Evolutionary conservation across 2,797 vertebrate genomes (phyloP), one percentile per base, ranked within the genome.

Genomic region (Xiphorhynchus erythropygius): DNA sequence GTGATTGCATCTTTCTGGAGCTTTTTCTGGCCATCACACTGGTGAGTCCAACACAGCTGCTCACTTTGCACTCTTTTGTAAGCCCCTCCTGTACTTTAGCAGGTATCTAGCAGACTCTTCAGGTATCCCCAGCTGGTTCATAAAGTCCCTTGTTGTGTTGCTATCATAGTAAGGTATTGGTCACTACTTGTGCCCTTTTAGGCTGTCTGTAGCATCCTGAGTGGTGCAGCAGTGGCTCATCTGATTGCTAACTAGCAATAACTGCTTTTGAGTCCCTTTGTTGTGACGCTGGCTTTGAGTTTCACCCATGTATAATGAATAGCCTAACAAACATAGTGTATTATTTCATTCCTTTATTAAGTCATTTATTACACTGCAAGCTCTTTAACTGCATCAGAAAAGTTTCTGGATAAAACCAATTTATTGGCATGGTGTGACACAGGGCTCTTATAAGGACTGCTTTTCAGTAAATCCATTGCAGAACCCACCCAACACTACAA

Each of bases 311-410:
- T 46, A 59, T 75, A 92, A 94, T 53, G 62, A 91, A 68, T 22
- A 90, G 42, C 28, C 81, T 79, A 71, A 79, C 69, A 90, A 86
- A 73, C 28, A 82, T 0, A 32, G 9, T 11, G 3, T 25, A 79
- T 80, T 81, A 64, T 57, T 90, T 78, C 4, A 79, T 76, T 39
- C 59, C 65, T 94, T 90, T 92, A 92, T 90, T 84, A 93, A 82
- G 42, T 82, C 2, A 82, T 87, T 76, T 88, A 50, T 93, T 90
- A 76, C 27, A 73, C 5, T 57, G 33, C 13, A 90, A 67, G 18
- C 67, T 85, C 59, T 89, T 87, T 53, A 89, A 71, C 74, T 59
- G 33, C 56, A 86, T 47, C 86, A 90, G 53, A 57, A 68, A 91
- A 62, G 27, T 49, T 92, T 73, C 74, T 93, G 63, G 21, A 63